Evolutionary conservation across 2,113 vertebrate genomes (phyloP), one percentile per base, ranked within the genome.

Genomic region (Serinus canaria): DNA sequence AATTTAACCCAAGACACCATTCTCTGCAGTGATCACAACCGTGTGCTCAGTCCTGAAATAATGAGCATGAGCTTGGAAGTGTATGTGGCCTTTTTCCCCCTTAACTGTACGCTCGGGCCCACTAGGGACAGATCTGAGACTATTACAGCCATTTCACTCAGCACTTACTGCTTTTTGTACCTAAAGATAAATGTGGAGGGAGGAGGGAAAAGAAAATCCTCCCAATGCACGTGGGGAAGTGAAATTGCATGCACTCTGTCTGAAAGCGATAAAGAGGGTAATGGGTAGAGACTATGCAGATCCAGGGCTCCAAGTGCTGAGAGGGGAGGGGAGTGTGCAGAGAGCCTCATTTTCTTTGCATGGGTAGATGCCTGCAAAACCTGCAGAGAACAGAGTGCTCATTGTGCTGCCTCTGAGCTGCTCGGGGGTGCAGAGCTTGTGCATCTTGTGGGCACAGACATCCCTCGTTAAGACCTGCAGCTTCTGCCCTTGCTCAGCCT

Each of bases 111-210:
- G 17, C 75, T 74, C 67, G 25, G 75, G 41, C 69, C 63, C 85
- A 60, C 89, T 13, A 52, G 94, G 90, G 95, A 90, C 70, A 91
- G 74, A 80, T 88, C 50, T 77, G 87, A 92, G 55, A 44, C 91
- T 81, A 79, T 87, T 70, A 49, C 37, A 85, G 15, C 62, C 83
- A 55, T 92, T 95, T 78, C 87, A 76, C 72, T 92, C 88, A 56
- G 94, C 74, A 53, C 41, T 68, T 83, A 35, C 52, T 70, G 60
- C 78, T 70, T 75, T 75, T 82, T 3, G 0, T 47, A 37, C 33
- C 77, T 87, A 15, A 95, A 89, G 69, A 77, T 39, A 87, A 82
- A 63, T 20, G 8, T 1, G 35, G 59, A 39, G 15, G 28, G 22
- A 69, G 15, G 23, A 25, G 8, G 17, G 75, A 27, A 7, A 20